phyloP scores from a whole-genome alignment of 2,797 vertebrate species.

The Coregonus ussuriensis region DNA sequence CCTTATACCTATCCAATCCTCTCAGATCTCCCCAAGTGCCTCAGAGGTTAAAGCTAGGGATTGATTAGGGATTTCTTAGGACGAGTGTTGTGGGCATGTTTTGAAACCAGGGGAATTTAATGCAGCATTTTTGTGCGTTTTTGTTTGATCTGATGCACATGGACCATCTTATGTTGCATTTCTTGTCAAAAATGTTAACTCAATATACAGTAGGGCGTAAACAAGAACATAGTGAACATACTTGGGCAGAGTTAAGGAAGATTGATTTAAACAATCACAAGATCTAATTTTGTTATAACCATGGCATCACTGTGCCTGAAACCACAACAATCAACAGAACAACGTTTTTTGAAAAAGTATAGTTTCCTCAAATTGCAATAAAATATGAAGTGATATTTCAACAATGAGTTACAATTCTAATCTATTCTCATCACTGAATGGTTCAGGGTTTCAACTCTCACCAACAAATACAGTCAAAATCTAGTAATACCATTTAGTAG shows the following conservation, averaged over 20 bases:
- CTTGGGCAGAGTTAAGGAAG: not conserved
- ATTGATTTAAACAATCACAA: constrained; percentile 11
- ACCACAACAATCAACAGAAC: not conserved
- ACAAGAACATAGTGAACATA: not conserved
- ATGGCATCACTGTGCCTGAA: not conserved
- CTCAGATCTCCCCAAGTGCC: too few species aligned
- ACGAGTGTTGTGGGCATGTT: too few species aligned
- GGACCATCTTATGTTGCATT: not conserved
- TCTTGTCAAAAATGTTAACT: not conserved
- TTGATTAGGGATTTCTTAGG: too few species aligned
- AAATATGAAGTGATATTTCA: not conserved
- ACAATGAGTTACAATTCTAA: too few species aligned
- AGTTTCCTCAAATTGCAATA: not conserved
- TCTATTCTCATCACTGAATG: too few species aligned
- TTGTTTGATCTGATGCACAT: not conserved
- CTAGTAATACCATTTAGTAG: not conserved
- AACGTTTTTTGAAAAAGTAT: not conserved
- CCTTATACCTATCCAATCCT: too few species aligned
- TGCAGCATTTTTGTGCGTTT: not conserved
- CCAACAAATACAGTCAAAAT: not conserved
- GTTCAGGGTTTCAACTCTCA: not conserved
- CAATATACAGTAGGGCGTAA: not conserved
- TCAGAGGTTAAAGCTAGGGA: too few species aligned
- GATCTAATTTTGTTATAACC: not conserved
- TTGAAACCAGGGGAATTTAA: not conserved